phyloP scores from a whole-genome alignment of 2,888 invertebrate genomes.

The Nomada ruficornis region DNA sequence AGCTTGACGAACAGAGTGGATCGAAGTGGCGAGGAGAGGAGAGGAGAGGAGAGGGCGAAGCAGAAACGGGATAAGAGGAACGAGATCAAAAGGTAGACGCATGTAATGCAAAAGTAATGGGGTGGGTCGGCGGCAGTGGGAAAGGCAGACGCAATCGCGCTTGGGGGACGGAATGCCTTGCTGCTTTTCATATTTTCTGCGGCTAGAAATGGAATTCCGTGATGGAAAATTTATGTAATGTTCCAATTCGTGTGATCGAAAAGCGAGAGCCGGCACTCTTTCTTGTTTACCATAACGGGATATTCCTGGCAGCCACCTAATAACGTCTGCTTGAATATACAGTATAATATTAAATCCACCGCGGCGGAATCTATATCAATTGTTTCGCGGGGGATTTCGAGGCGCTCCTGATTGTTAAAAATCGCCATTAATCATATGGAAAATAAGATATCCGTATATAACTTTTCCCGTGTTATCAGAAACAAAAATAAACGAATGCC shows the following conservation, averaged over 20 bases:
- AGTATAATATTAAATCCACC: too few species aligned
- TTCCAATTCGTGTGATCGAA: slow-evolving; percentile 34
- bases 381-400: too few species aligned
- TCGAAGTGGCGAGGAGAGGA: background rate
- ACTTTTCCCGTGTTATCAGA: too few species aligned
- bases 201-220: slow-evolving; percentile 48
- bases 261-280: background rate
- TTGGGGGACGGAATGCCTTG: slow-evolving; percentile 42
- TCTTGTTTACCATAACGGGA: too few species aligned
- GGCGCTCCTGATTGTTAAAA: too few species aligned
- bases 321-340: too few species aligned
- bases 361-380: too few species aligned
- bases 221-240: slow-evolving; percentile 58
- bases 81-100: slow-evolving; percentile 56
- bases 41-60: background rate
- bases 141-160: slow-evolving; percentile 36
- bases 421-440: too few species aligned
- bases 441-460: too few species aligned
- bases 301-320: too few species aligned
- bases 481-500: background rate
- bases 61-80: slow-evolving; percentile 33
- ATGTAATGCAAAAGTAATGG: slow-evolving; percentile 35
- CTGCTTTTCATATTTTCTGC: slow-evolving; percentile 54
- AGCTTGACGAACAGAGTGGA: slow-evolving; percentile 22
- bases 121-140: background rate